Conservation (phyloP, 2,797 vertebrate genomes). For the Mormyrops attenuatus region DNA sequence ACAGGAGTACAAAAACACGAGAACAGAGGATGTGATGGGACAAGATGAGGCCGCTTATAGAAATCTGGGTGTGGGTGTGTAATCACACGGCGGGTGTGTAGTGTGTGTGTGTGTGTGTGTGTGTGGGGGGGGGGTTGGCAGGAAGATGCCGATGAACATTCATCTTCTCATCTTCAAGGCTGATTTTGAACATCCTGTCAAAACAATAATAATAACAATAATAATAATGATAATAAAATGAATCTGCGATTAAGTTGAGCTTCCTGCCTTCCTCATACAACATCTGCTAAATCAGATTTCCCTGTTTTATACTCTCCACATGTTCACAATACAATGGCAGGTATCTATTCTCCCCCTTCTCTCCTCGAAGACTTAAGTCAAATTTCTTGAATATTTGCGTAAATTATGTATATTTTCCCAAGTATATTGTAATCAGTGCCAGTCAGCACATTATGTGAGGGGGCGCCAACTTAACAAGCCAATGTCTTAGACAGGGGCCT, state of each 20-base stretch:
- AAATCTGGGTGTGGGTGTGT: neutral
- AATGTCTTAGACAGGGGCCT: neutral
- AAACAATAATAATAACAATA: neutral
- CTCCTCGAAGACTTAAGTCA: neutral
- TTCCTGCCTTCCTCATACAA: neutral
- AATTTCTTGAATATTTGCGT: neutral
- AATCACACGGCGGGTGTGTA: neutral
- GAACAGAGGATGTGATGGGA: constrained; percentile 6
- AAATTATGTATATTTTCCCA: neutral
- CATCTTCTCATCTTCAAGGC: neutral
- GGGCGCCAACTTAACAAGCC: neutral
- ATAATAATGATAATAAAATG: neutral
- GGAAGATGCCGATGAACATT: neutral
- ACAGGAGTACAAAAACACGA: neutral
- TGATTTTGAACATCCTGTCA: neutral
- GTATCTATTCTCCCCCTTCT: neutral
- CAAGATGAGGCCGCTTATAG: constrained; percentile 7
- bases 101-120: no score
- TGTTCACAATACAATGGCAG: neutral
- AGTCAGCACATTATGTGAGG: neutral
- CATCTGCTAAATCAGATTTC: neutral
- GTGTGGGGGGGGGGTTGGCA: neutral
- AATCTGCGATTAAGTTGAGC: neutral
- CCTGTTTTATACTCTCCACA: neutral
- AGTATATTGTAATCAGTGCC: neutral